These are phyloP conservation scores for Phenganax subtilis DNA, from an alignment of 92 coral and sea anemone genomes.

Conservation along the genomic window DNA sequence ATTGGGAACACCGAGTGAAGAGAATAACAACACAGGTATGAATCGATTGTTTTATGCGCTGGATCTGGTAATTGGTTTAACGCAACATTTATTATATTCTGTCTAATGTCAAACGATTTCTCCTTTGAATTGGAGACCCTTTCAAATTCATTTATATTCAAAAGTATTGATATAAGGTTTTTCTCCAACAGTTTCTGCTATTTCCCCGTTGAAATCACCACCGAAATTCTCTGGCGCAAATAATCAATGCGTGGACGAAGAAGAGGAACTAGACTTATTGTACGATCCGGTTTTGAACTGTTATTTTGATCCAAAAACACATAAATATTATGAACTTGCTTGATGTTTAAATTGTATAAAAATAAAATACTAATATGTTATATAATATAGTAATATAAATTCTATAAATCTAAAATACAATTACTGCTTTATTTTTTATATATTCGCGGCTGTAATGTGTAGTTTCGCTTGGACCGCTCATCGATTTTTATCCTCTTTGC, in stretches of 20 bases:
- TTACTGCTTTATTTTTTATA: too few species aligned
- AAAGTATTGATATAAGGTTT: background rate
- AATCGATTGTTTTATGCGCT: background rate
- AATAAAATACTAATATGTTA: too few species aligned
- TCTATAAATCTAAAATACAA: too few species aligned
- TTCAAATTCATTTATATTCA: too few species aligned
- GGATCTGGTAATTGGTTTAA: too few species aligned
- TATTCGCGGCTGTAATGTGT: too few species aligned
- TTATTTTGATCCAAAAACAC: conserved; percentile 84
- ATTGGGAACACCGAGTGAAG: conserved; percentile 29
- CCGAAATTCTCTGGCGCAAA: conserved; percentile 10
- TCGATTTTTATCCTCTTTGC: too few species aligned
- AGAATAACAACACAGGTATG: conserved; percentile 10
- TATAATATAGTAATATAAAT: too few species aligned
- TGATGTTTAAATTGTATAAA: background rate
- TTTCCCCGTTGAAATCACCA: conserved; percentile 1
- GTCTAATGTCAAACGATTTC: too few species aligned
- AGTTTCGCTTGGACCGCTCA: too few species aligned
- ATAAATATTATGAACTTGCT: conserved; percentile 93
- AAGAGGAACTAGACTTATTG: conserved; percentile 76
- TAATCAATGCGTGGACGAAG: conserved; percentile 30
- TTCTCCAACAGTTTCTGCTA: conserved; percentile 1
- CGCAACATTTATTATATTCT: too few species aligned
- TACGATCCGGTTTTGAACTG: conserved; percentile 93
- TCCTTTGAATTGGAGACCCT: too few species aligned